A percentile compares a stretch with the other conserved stretches of the same genome.
Evolutionary conservation across 2,888 invertebrate genomes (phyloP).

Genomic region (Romanomermis culicivorax): DNA sequence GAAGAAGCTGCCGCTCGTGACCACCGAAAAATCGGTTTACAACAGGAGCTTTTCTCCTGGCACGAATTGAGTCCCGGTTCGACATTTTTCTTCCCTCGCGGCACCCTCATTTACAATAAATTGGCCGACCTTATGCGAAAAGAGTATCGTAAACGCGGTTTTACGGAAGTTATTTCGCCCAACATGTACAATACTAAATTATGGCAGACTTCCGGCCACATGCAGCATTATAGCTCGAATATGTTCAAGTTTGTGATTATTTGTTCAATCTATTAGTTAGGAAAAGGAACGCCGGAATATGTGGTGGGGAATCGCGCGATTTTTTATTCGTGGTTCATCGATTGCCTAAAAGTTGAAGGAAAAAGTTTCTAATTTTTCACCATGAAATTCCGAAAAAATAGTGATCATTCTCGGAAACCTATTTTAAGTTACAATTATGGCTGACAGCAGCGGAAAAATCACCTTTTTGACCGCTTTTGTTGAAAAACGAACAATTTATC

Average conservation of each 20-base stretch:
- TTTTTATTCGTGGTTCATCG: too few relatives aligned
- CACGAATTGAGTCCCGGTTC: conserved; percentile 92
- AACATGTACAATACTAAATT: conserved; percentile 86
- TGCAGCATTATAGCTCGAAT: conserved; percentile 72
- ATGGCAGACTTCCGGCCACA: conserved; percentile 95
- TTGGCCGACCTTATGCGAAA: conserved; percentile 58
- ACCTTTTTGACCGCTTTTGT: too few relatives aligned
- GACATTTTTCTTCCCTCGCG: conserved; percentile 90
- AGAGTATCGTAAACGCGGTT: conserved; percentile 23
- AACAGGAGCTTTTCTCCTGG: conserved; percentile 96
- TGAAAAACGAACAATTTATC: too few relatives aligned
- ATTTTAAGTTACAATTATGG: too few relatives aligned
- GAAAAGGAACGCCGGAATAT: too few relatives aligned
- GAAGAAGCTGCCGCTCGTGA: conserved; percentile 28
- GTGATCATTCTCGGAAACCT: too few relatives aligned
- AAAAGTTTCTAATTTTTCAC: too few relatives aligned
- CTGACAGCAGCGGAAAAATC: too few relatives aligned
- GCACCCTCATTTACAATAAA: conserved; percentile 85
- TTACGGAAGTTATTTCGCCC: conserved; percentile 53
- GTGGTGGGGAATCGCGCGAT: too few relatives aligned
- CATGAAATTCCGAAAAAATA: too few relatives aligned
- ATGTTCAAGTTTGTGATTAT: conserved; percentile 15
- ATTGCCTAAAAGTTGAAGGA: too few relatives aligned
- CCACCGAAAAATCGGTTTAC: conserved; percentile 21
- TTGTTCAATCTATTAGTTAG: too few relatives aligned